phyloP scores from a whole-genome alignment of 2,888 invertebrate genomes.

The Drosophila kokeensis region DNA sequence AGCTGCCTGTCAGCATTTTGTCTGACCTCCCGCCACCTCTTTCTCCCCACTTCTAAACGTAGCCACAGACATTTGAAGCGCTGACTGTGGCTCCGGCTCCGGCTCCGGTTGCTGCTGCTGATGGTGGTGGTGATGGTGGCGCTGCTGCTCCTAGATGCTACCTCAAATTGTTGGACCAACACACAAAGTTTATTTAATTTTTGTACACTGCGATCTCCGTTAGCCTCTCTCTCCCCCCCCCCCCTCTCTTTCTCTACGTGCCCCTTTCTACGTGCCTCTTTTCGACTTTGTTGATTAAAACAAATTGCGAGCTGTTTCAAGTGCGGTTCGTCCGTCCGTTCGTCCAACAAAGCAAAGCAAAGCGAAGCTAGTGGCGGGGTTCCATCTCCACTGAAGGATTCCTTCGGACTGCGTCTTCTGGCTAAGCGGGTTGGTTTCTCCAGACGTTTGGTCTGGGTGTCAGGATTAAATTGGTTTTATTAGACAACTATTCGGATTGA shows the following conservation, averaged over 20 bases:
- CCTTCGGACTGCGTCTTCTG: not conserved
- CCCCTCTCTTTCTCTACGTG: not conserved
- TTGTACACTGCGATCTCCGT: conserved; percentile 44
- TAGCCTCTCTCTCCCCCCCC: not conserved
- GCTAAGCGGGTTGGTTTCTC: not conserved
- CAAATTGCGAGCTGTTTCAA: conserved; percentile 75
- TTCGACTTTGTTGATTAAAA: conserved; percentile 80
- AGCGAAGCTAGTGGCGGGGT: not conserved
- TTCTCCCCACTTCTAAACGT: conserved; percentile 11
- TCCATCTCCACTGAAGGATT: conserved; percentile 9
- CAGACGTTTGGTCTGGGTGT: conserved; percentile 40
- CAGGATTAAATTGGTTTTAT: conserved; percentile 53
- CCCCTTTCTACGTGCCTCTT: conserved; percentile 46
- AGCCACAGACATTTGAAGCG: conserved; percentile 60
- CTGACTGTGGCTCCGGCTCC: conserved; percentile 31
- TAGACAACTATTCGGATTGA: conserved; percentile 31
- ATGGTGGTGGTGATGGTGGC: not conserved
- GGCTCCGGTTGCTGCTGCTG: not conserved
- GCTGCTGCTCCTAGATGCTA: conserved; percentile 38
- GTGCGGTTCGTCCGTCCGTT: conserved; percentile 27
- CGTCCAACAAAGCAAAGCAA: conserved; percentile 32
- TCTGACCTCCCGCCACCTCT: conserved; percentile 37
- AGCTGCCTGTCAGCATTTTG: conserved; percentile 62
- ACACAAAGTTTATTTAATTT: conserved; percentile 76
- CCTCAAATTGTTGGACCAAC: conserved; percentile 73